Percentiles rank a stretch among this genome's conserved stretches.
Conservation (phyloP, 2,113 vertebrate genomes). For the Falco punctatus region DNA sequence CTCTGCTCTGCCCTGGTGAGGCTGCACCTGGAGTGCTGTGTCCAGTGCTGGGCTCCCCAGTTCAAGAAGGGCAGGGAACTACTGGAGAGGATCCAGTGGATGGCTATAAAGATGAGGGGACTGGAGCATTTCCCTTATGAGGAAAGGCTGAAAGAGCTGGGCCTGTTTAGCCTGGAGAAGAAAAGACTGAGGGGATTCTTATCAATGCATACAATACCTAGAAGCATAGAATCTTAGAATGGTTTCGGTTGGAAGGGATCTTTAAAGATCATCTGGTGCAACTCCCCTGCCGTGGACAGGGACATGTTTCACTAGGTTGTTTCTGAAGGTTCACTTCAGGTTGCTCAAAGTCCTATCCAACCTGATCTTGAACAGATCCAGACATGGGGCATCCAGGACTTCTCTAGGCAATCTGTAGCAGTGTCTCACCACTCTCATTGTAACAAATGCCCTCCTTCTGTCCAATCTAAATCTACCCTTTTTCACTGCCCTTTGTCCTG, state of each 20-base stretch:
- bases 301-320: background rate
- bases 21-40: too few relatives aligned
- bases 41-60: too few relatives aligned
- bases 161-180: too few relatives aligned
- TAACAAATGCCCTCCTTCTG: background rate
- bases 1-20: too few relatives aligned
- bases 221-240: background rate
- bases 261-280: background rate
- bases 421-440: background rate
- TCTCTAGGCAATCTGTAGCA: background rate
- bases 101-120: too few relatives aligned
- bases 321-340: too few relatives aligned
- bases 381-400: background rate
- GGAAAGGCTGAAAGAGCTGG: too few relatives aligned
- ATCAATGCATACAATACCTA: background rate
- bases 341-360: background rate
- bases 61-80: too few relatives aligned
- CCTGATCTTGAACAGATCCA: background rate
- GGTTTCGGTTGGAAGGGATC: background rate
- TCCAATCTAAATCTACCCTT: background rate
- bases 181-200: too few relatives aligned
- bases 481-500: background rate
- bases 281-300: accelerated
- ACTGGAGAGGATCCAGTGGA: too few relatives aligned
- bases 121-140: too few relatives aligned